Evolutionary conservation across 1,140 invertebrate species (phyloP).

Genomic region (Paramacrobiotus metropolitanus): DNA sequence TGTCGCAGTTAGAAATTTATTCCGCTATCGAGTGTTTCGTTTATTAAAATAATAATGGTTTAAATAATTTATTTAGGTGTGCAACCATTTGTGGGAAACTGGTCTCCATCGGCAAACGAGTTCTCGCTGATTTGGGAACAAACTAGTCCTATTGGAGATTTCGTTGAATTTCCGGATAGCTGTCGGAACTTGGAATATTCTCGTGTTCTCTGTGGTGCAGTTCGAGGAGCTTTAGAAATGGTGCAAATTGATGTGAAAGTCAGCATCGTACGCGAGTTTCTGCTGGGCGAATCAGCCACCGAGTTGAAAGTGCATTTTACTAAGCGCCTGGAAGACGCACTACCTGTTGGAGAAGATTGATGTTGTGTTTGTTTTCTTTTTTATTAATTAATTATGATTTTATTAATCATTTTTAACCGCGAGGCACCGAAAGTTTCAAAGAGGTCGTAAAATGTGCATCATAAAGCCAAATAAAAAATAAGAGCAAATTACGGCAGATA

Average conservation of each 20-base stretch:
- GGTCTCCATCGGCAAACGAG: constrained; percentile 78
- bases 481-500: too few relatives aligned
- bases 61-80: constrained; percentile 8
- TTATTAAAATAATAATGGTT: constrained; percentile 7
- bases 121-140: constrained; percentile 77
- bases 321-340: constrained; percentile 79
- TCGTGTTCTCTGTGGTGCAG: constrained; percentile 72
- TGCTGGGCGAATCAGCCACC: constrained; percentile 79
- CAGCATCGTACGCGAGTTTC: constrained; percentile 56
- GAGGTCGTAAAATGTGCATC: too few relatives aligned
- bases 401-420: too few relatives aligned
- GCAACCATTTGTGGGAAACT: constrained; percentile 66
- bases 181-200: constrained; percentile 67
- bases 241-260: constrained; percentile 49
- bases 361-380: constrained; percentile 8
- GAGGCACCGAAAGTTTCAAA: too few relatives aligned
- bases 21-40: not conserved
- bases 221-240: constrained; percentile 88
- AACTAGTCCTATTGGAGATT: constrained; percentile 84
- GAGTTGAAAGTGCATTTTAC: constrained; percentile 89
- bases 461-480: too few relatives aligned
- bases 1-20: too few relatives aligned
- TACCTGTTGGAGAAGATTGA: constrained; percentile 91
- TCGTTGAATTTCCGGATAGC: constrained; percentile 85
- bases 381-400: too few relatives aligned